Conservation (phyloP, 2,797 vertebrate genomes). For the Petrocephalus sullivani region DNA sequence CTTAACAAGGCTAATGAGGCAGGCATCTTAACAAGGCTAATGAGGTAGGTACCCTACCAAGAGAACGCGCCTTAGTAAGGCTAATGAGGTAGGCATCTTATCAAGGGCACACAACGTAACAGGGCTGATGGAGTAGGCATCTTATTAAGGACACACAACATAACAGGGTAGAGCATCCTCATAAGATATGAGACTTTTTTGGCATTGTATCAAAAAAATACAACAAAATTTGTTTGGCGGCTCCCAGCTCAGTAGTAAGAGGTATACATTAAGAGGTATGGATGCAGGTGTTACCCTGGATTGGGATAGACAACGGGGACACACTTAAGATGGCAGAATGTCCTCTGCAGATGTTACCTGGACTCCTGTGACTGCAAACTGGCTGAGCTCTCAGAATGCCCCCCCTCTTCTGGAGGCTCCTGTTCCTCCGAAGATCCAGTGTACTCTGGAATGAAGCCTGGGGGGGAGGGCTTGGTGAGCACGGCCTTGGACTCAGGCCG, state of each 20-base stretch:
- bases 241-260: too few relatives aligned
- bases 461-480: conserved; percentile 70
- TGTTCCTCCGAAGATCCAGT: conserved; percentile 84
- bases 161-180: not conserved
- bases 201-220: too few relatives aligned
- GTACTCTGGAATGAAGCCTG: conserved; percentile 85
- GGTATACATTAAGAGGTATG: too few relatives aligned
- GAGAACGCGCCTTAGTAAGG: too few relatives aligned
- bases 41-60: too few relatives aligned
- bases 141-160: not conserved
- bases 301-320: conserved; percentile 28
- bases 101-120: not conserved
- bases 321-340: not conserved
- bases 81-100: too few relatives aligned
- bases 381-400: conserved; percentile 80
- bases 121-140: not conserved
- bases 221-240: too few relatives aligned
- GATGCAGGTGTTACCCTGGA: conserved; percentile 62
- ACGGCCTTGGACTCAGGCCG: conserved; percentile 75
- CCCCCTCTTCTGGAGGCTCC: conserved; percentile 78
- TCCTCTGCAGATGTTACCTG: conserved; percentile 54
- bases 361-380: conserved; percentile 75
- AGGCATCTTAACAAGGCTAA: not conserved
- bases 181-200: not conserved
- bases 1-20: not conserved